A percentile compares a stretch with the other conserved stretches of the same genome.
Evolutionary conservation across 2,888 invertebrate species (phyloP).

Genomic region (Drosophila siamana): DNA sequence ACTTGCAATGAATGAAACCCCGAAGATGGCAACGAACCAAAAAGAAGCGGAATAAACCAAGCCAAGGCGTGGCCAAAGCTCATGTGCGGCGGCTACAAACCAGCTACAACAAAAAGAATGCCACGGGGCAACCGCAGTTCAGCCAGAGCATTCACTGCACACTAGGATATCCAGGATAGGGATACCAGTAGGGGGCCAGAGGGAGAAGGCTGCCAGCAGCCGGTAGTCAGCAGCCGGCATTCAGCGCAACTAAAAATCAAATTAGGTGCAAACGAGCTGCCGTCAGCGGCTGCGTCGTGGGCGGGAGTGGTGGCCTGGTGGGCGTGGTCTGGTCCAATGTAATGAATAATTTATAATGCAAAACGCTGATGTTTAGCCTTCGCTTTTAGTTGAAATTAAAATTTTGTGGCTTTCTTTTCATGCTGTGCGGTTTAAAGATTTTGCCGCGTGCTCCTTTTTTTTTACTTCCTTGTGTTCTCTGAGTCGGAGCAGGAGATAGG

Average conservation of each 20-base stretch:
- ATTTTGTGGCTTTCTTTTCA: slow-evolving; percentile 77
- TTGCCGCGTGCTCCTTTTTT: slow-evolving; percentile 17
- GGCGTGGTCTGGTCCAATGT: slow-evolving; percentile 62
- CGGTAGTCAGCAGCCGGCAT: slow-evolving; percentile 39
- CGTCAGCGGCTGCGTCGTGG: slow-evolving; percentile 41
- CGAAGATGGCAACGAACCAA: slow-evolving; percentile 50
- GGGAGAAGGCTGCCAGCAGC: slow-evolving; percentile 5
- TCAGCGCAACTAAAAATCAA: slow-evolving; percentile 83
- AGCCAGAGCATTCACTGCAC: slow-evolving; percentile 20
- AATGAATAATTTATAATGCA: slow-evolving; percentile 84
- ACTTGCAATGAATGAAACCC: slow-evolving; percentile 57
- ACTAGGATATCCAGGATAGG: neutral
- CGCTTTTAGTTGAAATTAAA: slow-evolving; percentile 84
- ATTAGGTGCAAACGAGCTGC: slow-evolving; percentile 84
- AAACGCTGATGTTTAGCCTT: slow-evolving; percentile 51
- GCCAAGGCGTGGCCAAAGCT: slow-evolving; percentile 56
- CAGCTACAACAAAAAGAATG: slow-evolving; percentile 39
- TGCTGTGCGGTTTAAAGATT: slow-evolving; percentile 51
- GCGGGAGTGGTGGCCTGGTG: slow-evolving; percentile 6
- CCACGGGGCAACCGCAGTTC: slow-evolving; percentile 63
- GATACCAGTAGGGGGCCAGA: neutral
- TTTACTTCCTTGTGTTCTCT: slow-evolving; percentile 6
- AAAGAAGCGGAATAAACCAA: slow-evolving; percentile 35
- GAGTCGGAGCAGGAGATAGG: neutral
- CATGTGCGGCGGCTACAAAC: slow-evolving; percentile 42